A percentile compares a stretch with the other conserved stretches of the same genome.
Evolutionary conservation across 2,113 vertebrate genomes (phyloP).

Genomic region (Spermophilus dauricus): DNA sequence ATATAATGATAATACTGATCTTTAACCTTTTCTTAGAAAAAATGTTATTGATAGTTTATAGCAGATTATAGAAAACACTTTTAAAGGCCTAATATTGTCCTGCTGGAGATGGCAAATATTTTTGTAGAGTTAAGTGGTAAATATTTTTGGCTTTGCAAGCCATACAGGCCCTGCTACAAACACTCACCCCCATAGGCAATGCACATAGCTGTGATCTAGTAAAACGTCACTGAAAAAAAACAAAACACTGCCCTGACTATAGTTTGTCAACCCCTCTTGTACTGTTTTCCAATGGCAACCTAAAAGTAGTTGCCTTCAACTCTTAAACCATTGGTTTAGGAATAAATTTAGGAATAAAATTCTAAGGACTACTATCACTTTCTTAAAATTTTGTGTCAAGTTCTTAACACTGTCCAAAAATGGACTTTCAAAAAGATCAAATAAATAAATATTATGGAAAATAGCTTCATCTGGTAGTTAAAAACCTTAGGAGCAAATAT

Average conservation of each 20-base stretch:
- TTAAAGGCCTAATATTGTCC: not conserved
- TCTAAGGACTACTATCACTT: not conserved
- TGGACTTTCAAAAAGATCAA: not conserved
- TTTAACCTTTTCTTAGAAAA: not conserved
- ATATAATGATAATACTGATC: not conserved
- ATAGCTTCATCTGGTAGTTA: conserved; percentile 18
- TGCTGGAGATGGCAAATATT: not conserved
- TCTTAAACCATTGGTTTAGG: not conserved
- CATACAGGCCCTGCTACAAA: not conserved
- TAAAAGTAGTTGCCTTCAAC: not conserved
- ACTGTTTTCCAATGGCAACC: not conserved
- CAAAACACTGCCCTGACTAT: not conserved
- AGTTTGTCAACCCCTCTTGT: not conserved
- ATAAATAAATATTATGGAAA: not conserved
- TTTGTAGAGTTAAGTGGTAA: not conserved
- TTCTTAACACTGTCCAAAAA: not conserved
- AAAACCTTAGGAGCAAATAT: not conserved
- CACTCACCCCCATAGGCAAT: not conserved
- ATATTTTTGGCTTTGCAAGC: not conserved
- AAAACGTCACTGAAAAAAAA: conserved; percentile 50
- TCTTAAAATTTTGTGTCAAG: not conserved
- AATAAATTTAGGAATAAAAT: not conserved
- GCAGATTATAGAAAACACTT: not conserved
- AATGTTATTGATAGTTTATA: not conserved
- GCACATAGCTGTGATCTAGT: not conserved